These are phyloP conservation scores for Odontocolon sp. DNA, from an alignment of 2,888 invertebrate species.

Conservation along the genomic window DNA sequence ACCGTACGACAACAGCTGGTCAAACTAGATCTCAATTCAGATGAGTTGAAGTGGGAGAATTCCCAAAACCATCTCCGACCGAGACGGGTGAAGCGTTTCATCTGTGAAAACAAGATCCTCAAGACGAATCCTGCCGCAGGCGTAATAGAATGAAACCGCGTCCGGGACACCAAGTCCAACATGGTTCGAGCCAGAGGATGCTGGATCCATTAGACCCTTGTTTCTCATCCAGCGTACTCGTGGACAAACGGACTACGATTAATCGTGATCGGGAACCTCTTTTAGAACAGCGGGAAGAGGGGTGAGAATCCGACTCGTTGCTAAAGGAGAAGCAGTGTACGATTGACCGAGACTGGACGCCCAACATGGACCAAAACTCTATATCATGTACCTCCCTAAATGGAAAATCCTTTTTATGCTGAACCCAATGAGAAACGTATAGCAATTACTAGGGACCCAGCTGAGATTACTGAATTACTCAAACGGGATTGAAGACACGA, in stretches of 20 bases:
- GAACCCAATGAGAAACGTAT: conserved; percentile 5
- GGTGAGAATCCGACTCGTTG: conserved; percentile 32
- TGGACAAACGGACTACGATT: conserved; percentile 57
- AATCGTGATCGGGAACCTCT: conserved; percentile 46
- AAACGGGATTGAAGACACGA: neutral
- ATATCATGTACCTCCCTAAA: conserved; percentile 2
- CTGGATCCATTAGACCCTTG: conserved; percentile 64
- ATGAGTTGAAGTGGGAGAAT: conserved; percentile 18
- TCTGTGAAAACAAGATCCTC: conserved; percentile 63
- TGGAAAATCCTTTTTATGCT: conserved; percentile 6
- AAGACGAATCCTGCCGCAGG: conserved; percentile 72
- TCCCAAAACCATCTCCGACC: conserved; percentile 20
- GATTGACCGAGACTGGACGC: conserved; percentile 22
- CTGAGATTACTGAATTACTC: conserved; percentile 3
- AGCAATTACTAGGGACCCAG: neutral
- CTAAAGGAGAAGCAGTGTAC: conserved; percentile 11
- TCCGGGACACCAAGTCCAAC: conserved; percentile 59
- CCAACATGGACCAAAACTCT: neutral
- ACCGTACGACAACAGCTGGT: conserved; percentile 11
- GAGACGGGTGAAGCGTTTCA: conserved; percentile 44
- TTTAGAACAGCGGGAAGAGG: conserved; percentile 15
- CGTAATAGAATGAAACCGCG: conserved; percentile 72
- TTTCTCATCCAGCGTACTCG: conserved; percentile 46
- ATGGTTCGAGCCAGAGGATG: conserved; percentile 35
- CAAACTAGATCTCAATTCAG: conserved; percentile 17